Percentiles rank a stretch among this genome's conserved stretches.
These are phyloP conservation scores for Hyaena hyaena DNA, from an alignment of 2,113 vertebrate genomes.

Conservation along the genomic window DNA sequence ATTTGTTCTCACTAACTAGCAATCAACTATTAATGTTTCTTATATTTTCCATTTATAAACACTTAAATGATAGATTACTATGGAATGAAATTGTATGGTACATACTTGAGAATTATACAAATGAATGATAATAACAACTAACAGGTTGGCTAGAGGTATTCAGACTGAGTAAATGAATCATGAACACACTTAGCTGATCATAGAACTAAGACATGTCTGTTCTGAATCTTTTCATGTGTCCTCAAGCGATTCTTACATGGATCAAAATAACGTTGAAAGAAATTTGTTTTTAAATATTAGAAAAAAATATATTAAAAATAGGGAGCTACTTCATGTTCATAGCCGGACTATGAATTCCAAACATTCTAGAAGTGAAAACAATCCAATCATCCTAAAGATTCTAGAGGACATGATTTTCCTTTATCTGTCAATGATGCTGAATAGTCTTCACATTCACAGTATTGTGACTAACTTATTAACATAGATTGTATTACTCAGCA, in stretches of 20 bases:
- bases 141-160: neutral
- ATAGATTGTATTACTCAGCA: neutral
- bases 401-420: neutral
- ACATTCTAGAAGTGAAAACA: neutral
- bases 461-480: neutral
- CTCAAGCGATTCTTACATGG: neutral
- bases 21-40: neutral
- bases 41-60: neutral
- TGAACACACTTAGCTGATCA: neutral
- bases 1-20: neutral
- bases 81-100: neutral
- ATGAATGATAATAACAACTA: neutral
- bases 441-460: neutral
- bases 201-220: neutral
- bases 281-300: neutral
- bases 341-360: neutral
- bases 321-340: too few relatives aligned
- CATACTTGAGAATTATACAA: neutral
- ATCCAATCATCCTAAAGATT: neutral
- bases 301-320: neutral
- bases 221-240: neutral
- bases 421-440: neutral
- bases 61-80: neutral
- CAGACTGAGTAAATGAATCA: neutral
- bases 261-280: neutral